Conservation (phyloP, 2,113 vertebrate species). For the Gnathonemus echidnorhynchus region DNA sequence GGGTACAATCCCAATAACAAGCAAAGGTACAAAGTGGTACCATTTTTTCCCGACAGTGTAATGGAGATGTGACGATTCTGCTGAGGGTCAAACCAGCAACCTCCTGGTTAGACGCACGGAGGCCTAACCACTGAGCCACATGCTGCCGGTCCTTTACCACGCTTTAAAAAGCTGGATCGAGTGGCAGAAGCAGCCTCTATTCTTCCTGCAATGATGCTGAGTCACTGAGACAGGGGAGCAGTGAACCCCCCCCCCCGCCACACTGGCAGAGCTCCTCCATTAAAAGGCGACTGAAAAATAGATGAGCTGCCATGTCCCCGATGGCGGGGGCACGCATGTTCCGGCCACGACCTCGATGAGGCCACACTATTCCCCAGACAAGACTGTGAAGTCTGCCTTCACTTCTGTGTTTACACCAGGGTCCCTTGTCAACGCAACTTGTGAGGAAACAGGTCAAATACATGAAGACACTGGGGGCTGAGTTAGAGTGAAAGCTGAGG, state of each 20-base stretch:
- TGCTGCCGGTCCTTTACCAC: background rate
- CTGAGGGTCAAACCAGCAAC: background rate
- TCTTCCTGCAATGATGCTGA: background rate
- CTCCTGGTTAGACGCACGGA: background rate
- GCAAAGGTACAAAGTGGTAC: background rate
- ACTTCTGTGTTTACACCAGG: background rate
- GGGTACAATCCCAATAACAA: background rate
- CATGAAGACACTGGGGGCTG: background rate
- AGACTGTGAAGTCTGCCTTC: background rate
- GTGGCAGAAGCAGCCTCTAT: background rate
- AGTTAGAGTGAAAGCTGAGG: background rate
- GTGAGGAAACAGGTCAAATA: background rate
- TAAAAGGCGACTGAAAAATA: slow-evolving; percentile 44
- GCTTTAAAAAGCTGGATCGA: background rate
- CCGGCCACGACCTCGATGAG: background rate
- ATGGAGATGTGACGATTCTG: background rate
- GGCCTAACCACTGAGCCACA: background rate
- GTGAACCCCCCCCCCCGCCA: background rate
- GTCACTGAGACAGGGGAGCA: background rate
- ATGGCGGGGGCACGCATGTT: slow-evolving; percentile 20
- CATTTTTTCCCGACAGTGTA: background rate
- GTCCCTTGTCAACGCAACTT: background rate
- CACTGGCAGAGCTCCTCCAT: slow-evolving; percentile 42
- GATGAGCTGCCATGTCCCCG: slow-evolving; percentile 25
- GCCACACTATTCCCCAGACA: slow-evolving; percentile 30